phyloP scores from a whole-genome alignment of 1,140 invertebrate species.

The Scaptomyza hsui region DNA sequence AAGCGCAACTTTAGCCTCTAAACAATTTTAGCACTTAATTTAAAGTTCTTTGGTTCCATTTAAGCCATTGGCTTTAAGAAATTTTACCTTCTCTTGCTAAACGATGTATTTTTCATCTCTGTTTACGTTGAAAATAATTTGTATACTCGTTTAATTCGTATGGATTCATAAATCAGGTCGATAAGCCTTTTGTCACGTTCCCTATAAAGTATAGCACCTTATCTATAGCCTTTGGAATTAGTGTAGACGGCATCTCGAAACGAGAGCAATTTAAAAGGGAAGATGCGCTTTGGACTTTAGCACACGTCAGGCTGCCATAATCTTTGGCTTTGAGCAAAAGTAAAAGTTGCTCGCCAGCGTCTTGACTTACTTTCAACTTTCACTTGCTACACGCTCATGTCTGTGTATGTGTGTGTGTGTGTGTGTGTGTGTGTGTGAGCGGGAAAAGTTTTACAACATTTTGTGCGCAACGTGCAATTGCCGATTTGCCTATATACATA shows the following conservation, averaged over 20 bases:
- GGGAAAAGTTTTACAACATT: constrained; percentile 65
- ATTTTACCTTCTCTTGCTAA: too few species aligned
- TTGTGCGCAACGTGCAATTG: constrained; percentile 65
- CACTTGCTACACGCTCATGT: constrained; percentile 28
- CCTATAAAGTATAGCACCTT: background rate
- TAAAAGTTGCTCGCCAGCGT: constrained; percentile 62
- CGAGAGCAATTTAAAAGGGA: constrained; percentile 26
- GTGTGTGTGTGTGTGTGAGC: background rate
- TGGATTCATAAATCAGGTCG: constrained; percentile 17
- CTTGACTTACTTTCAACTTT: constrained; percentile 78
- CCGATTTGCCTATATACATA: constrained; percentile 60
- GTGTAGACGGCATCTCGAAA: constrained; percentile 1
- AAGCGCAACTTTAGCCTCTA: background rate
- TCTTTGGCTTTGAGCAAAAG: constrained; percentile 51
- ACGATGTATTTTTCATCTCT: too few species aligned
- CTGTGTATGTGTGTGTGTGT: background rate
- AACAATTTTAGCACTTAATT: background rate
- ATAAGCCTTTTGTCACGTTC: constrained; percentile 33
- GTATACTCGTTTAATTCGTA: background rate
- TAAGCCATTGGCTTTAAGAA: background rate
- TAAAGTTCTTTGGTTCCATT: background rate
- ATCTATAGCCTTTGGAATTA: constrained; percentile 40
- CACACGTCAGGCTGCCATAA: constrained; percentile 43
- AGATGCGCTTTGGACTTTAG: background rate
- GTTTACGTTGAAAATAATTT: too few species aligned